A percentile compares a stretch with the other conserved stretches of the same genome.
Evolutionary conservation across 1,140 invertebrate species (phyloP).

Genomic region (Solenopsis invicta): DNA sequence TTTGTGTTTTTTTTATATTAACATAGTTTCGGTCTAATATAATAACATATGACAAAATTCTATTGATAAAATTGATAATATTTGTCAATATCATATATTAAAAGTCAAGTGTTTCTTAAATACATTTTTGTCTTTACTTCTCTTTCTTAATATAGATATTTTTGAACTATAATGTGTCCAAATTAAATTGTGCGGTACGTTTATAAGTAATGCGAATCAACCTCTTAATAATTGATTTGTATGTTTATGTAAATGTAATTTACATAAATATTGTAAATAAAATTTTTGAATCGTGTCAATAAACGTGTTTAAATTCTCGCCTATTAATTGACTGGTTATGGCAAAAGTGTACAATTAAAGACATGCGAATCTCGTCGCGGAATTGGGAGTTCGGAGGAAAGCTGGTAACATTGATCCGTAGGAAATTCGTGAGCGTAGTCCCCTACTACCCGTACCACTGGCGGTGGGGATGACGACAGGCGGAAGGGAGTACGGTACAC

Average conservation of each 20-base stretch:
- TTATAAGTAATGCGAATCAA: not conserved
- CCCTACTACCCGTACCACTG: slow-evolving; percentile 68
- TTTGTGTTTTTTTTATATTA: not conserved
- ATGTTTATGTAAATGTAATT: not conserved
- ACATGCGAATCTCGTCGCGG: slow-evolving; percentile 20
- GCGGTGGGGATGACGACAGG: slow-evolving; percentile 59
- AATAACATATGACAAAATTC: not conserved
- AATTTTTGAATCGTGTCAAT: not conserved
- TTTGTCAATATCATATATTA: not conserved
- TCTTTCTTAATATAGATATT: not conserved
- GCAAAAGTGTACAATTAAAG: not conserved
- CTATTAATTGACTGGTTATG: slow-evolving; percentile 9
- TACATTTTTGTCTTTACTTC: not conserved
- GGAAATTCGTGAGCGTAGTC: slow-evolving; percentile 57
- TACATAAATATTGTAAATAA: not conserved
- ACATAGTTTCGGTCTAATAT: not conserved
- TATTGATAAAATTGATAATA: not conserved
- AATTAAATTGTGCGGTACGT: not conserved
- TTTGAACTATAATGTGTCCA: not conserved
- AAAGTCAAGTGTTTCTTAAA: not conserved
- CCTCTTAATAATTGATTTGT: not conserved
- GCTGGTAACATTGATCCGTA: slow-evolving; percentile 64
- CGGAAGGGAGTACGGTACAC: slow-evolving; percentile 52
- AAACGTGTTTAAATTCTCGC: not conserved
- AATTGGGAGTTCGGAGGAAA: slow-evolving; percentile 54